Evolutionary conservation across 2,797 vertebrate species (phyloP), one percentile per base, ranked within the genome.

Genomic region (Centroberyx gerrardi): DNA sequence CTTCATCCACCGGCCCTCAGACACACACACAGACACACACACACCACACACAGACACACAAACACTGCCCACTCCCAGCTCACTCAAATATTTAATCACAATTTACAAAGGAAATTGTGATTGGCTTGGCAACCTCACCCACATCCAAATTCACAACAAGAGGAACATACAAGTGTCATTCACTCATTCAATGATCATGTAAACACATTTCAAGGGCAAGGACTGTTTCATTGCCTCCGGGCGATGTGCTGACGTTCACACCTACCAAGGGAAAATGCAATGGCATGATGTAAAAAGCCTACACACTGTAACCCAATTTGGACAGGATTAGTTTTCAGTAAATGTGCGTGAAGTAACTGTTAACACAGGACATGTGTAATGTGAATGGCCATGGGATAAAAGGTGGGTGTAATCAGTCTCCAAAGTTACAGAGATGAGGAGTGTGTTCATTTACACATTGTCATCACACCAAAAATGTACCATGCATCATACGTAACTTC

Each of bases 281-380:
- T 22, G 18, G 70, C 59, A 58, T 15, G 2, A 77, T 72, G 42
- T 72, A 5, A 62, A 31, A 61, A 59, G 68, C 80, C 76, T 79
- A 74, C 69, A 72, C 78, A 60, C 62, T 56, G 3, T 14, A 74
- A 60, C 58, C 46, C 52, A 54, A 36, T 68, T 85, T 67, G 58
- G 70, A 42, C 27, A 28, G 51, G 54, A 80, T 81, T 84, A 63
- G 68, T 44, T 72, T 78, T 75, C 67, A 74, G 62, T 27, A 53
- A 61, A 59, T 56, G 77, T 52, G 72, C 27, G 17, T 62, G n/a
- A 58, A 82, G 80, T 52, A 78, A 80, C 76, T 70, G 61, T 65
- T 88, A 87, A 92, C 69, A 53, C 65, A n/a, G 8, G 82, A 87
- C 90, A 90, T 75, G 75, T 92, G 92, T 53, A 75, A 73, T 59